phyloP scores from a whole-genome alignment of 1,140 invertebrate genomes.

The Araneus ventricosus region DNA sequence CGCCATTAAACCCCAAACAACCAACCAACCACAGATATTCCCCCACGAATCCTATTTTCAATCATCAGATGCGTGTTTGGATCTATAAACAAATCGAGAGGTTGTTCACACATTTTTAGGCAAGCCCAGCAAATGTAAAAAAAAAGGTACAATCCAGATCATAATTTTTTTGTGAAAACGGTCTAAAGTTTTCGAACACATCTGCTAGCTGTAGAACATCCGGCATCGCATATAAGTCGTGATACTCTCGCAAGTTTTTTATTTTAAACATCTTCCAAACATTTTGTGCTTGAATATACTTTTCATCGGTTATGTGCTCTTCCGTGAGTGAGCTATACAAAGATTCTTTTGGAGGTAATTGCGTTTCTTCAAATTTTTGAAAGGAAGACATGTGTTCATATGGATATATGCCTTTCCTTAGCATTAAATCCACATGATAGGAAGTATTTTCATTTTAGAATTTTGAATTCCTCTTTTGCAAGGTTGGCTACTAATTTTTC shows the following conservation, averaged over 20 bases:
- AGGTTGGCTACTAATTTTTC: neutral
- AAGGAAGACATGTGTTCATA: constrained; percentile 11
- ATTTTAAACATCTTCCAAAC: constrained; percentile 77
- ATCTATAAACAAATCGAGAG: constrained; percentile 42
- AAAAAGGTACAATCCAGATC: neutral
- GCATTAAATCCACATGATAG: neutral
- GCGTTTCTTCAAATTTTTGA: neutral
- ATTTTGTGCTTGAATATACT: constrained; percentile 46
- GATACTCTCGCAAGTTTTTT: neutral
- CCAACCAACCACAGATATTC: too few species aligned
- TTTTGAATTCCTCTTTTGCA: neutral
- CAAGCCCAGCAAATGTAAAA: constrained; percentile 13
- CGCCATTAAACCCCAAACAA: too few species aligned
- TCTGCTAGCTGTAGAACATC: constrained; percentile 76
- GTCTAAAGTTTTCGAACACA: too few species aligned
- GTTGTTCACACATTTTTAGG: neutral
- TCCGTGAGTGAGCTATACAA: neutral
- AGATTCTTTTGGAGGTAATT: neutral
- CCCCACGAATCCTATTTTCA: too few species aligned
- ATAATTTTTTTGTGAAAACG: constrained; percentile 76
- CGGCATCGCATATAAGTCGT: neutral
- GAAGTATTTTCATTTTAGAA: neutral
- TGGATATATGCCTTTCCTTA: constrained; percentile 35
- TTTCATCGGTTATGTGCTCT: neutral
- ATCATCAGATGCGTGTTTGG: neutral